Base-by-base conservation (phyloP, 2,797 vertebrate genomes). In the Gephyroberyx darwinii region DNA sequence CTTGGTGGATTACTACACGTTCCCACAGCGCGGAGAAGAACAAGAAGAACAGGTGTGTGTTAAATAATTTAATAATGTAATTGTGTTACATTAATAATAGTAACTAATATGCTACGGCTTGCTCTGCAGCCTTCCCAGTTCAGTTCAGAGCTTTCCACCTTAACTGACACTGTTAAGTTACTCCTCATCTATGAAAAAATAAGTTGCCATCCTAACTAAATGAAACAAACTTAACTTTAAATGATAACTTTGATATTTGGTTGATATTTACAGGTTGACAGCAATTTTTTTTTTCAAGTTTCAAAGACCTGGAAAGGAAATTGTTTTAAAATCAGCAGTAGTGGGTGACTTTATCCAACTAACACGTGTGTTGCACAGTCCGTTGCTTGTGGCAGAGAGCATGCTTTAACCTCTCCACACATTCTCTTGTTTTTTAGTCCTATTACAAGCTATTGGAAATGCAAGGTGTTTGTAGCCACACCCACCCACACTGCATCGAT, bases 41-140 rank as follows among this genome's bases (percentile, higher is more conserved):
- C 13, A 4, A 47, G 41, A 73, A 61, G 39, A 66, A 5, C 9
- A 69, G 41, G 81, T 64, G 67, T 68, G 81, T 70, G 5, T 17
- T 17, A 33, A 33, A 55, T 35, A 7, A 33, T 16, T n/a, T n/a
- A n/a, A n/a, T n/a, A n/a, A n/a, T 14, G 12, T 12, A 43, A 43
- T 55, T 33, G 2, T n/a, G 22, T 55, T 55, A 16, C 7, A n/a
- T 16, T 33, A 26, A 7, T 33, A 16, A 6, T 54, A 30, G 10
- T 19, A 10, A 2, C 17, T 20, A 35, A 14, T 13, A 20, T 10
- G 20, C 14, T 35, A 1, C 55, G 7, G 19, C 33, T 69, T 71
- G 35, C 39, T 69, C 61, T 33, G 19, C 2, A 53, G 57, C 33
- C 69, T 75, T 74, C 62, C 19, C 26, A 56, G 50, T 12, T 31